Evolutionary conservation across 2,888 invertebrate species (phyloP).

Genomic region (Apodemia mormo): DNA sequence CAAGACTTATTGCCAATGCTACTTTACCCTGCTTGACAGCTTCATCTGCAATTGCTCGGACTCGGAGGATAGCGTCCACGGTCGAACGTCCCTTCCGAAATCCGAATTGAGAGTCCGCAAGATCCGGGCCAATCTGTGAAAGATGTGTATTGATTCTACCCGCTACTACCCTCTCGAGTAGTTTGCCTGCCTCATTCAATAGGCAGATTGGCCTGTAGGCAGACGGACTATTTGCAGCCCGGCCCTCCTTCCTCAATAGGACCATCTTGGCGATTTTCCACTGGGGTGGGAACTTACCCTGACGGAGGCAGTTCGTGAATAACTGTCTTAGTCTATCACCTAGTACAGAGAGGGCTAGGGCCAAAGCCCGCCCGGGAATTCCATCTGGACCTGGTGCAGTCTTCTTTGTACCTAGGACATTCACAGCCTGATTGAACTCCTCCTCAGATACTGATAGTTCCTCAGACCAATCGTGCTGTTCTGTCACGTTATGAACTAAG

Average conservation of each 20-base stretch:
- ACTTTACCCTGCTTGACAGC: no score
- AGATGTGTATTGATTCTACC: no score
- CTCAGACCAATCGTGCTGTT: background rate
- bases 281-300: background rate
- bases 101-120: background rate
- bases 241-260: no score
- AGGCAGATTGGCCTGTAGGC: no score
- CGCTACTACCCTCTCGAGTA: no score
- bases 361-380: conserved; percentile 27
- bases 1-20: no score
- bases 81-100: background rate
- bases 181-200: no score
- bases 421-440: conserved; percentile 6
- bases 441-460: background rate
- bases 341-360: background rate
- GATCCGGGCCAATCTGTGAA: background rate
- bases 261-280: background rate
- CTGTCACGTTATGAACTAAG: no score
- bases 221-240: no score
- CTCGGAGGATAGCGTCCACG: background rate
- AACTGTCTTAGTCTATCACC: background rate
- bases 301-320: background rate
- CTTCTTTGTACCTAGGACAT: conserved; percentile 19
- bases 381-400: conserved; percentile 29
- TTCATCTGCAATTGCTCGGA: background rate